Evolutionary conservation across 1,140 invertebrate species (phyloP), one percentile per base, ranked within the genome.

Genomic region (Wasmannia auropunctata): DNA sequence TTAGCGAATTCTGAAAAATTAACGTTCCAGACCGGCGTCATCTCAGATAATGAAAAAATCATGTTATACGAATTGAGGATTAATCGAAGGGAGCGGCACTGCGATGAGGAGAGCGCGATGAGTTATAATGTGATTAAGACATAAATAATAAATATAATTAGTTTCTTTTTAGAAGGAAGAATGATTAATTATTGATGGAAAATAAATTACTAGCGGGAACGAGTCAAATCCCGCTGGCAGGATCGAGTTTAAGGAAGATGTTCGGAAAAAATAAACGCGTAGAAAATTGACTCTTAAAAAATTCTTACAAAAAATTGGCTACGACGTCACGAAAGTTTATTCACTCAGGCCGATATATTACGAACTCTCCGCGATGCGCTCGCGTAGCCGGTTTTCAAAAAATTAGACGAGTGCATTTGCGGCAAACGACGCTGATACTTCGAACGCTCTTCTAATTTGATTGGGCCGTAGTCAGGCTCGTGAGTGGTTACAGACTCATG

Each of bases 401-500:
- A 46, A 37, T 80, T 79, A 34, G 7, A 37, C 51, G 46, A 54
- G 11, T 58, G 16, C 40, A 56, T 81, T 56, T 25, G 40, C 69
- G 67, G 25, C 19, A 72, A n/a, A 70, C 28, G 40, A 22, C 10
- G 37, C 79, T 58, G 67, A 83, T 83, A 83, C 79, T 83, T 83
- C 46, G 67, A 83, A 83, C 79, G 67, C n/a, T 83, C 79, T 74
- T 83, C 67, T 74, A 83, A 83, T 83, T 83, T 83, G 79, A 83
- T 83, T 74, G 79, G 67, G 37, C 40, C 51, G 67, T 40, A 79
- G 43, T 79, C 76, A 65, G 43, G 40, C 79, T 83, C 67, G 79
- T 74, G 67, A 83, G 79, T 74, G 67, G 67, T 83, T 81, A n/a
- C 51, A 74, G 51, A 46, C 19, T n/a, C n/a, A n/a, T n/a, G 51